Percentiles rank a stretch among this genome's conserved stretches.
Conservation (phyloP, 2,888 invertebrate genomes). For the Melanotus villosus region DNA sequence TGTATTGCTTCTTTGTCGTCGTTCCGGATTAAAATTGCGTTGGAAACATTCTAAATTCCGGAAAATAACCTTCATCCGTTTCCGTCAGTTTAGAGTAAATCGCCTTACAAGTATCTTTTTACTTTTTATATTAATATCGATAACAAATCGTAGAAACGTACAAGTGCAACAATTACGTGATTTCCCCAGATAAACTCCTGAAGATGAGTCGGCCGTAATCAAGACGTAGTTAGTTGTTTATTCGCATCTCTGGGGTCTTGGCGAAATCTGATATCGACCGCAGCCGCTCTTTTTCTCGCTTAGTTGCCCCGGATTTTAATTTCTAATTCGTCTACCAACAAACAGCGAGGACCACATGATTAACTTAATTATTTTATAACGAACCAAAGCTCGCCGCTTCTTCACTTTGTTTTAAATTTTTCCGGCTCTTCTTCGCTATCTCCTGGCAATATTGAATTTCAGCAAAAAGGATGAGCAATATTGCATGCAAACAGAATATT, state of each 20-base stretch:
- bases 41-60: too few species aligned
- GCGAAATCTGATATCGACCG: slow-evolving; percentile 50
- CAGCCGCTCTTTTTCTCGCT: slow-evolving; percentile 53
- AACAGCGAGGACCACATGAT: slow-evolving; percentile 53
- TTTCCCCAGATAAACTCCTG: slow-evolving; percentile 50
- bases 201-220: slow-evolving; percentile 48
- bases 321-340: slow-evolving; percentile 55
- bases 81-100: too few species aligned
- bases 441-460: slow-evolving; percentile 37
- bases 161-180: slow-evolving; percentile 44
- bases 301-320: slow-evolving; percentile 56
- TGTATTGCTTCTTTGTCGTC: slow-evolving; percentile 9
- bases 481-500: slow-evolving; percentile 39
- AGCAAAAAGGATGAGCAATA: slow-evolving; percentile 30
- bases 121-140: slow-evolving; percentile 1
- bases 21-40: too few species aligned
- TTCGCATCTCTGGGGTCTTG: slow-evolving; percentile 39
- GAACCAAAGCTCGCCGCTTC: slow-evolving; percentile 43
- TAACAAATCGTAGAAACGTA: slow-evolving; percentile 9
- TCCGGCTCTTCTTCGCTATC: slow-evolving; percentile 6
- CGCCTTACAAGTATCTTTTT: too few species aligned
- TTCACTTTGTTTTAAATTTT: slow-evolving; percentile 32
- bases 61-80: too few species aligned
- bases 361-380: slow-evolving; percentile 60
- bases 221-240: slow-evolving; percentile 49